Conservation (phyloP, 2,797 vertebrate species). For the Amniataba percoides region DNA sequence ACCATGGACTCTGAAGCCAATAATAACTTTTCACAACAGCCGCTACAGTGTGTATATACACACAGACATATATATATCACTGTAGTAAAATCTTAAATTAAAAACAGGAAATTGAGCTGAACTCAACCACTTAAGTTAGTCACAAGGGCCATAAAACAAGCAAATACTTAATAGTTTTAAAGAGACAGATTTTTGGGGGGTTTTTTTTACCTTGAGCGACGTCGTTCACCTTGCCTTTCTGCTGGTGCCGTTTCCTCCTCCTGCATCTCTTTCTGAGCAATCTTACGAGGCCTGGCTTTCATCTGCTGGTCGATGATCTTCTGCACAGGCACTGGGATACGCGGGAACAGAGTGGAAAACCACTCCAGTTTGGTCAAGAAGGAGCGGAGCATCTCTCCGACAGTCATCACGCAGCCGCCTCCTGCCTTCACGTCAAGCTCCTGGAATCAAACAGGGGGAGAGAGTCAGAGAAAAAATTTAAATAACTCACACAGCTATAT, state of each 20-base stretch:
- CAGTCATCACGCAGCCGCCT: slow-evolving; percentile 96
- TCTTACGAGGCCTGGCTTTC: slow-evolving; percentile 95
- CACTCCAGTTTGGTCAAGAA: slow-evolving; percentile 99
- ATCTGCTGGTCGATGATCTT: slow-evolving; percentile 97
- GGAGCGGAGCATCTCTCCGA: slow-evolving; percentile 98
- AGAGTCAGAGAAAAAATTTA: slow-evolving; percentile 15
- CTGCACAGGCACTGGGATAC: slow-evolving; percentile 98
- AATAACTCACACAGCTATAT: slow-evolving; percentile 21
- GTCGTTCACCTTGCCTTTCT: slow-evolving; percentile 89
- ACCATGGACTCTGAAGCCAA: too few species aligned
- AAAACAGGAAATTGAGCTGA: too few species aligned
- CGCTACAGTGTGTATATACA: too few species aligned
- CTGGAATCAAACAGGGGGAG: slow-evolving; percentile 82
- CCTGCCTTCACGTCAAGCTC: slow-evolving; percentile 99
- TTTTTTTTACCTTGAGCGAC: slow-evolving; percentile 90
- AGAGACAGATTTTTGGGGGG: too few species aligned
- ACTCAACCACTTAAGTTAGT: too few species aligned
- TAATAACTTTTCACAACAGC: too few species aligned
- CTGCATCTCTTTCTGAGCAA: slow-evolving; percentile 88
- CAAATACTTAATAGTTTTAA: background rate
- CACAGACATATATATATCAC: too few species aligned
- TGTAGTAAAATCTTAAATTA: too few species aligned
- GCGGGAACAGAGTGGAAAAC: slow-evolving; percentile 98
- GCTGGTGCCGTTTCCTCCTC: slow-evolving; percentile 87
- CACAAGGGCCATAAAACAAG: too few species aligned